Conservation (phyloP, 1,140 invertebrate genomes). For the Laodelphax striatellus region DNA sequence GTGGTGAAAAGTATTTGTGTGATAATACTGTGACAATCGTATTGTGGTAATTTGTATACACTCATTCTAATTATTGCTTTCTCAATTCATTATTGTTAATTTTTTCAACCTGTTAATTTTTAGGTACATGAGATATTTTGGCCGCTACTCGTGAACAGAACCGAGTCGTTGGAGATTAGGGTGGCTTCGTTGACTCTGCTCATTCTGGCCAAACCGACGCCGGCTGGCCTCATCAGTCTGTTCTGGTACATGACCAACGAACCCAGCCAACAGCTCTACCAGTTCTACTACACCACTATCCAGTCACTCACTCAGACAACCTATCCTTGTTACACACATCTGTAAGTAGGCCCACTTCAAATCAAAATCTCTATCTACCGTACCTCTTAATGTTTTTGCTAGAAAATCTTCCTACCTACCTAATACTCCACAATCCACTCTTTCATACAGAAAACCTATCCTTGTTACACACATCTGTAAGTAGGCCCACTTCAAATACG, state of each 20-base stretch:
- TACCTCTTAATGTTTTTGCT: no score
- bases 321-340: conserved; percentile 44
- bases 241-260: conserved; percentile 54
- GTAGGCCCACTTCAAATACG: no score
- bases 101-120: background rate
- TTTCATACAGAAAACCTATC: no score
- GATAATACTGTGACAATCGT: no score
- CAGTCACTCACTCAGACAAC: conserved; percentile 52
- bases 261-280: conserved; percentile 47
- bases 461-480: no score
- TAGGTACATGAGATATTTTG: conserved; percentile 49
- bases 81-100: no score
- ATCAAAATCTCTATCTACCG: background rate
- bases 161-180: conserved; percentile 51
- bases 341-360: conserved; percentile 40
- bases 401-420: no score
- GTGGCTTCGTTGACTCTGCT: conserved; percentile 49
- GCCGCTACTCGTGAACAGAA: conserved; percentile 53
- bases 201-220: conserved; percentile 44
- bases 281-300: conserved; percentile 58
- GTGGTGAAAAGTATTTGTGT: no score
- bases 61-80: no score
- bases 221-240: conserved; percentile 49
- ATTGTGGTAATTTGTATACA: no score
- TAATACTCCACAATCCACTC: no score